Percentiles rank a stretch among this genome's conserved stretches.
Conservation (phyloP, 2,797 vertebrate genomes). For the Staurois parvus region DNA sequence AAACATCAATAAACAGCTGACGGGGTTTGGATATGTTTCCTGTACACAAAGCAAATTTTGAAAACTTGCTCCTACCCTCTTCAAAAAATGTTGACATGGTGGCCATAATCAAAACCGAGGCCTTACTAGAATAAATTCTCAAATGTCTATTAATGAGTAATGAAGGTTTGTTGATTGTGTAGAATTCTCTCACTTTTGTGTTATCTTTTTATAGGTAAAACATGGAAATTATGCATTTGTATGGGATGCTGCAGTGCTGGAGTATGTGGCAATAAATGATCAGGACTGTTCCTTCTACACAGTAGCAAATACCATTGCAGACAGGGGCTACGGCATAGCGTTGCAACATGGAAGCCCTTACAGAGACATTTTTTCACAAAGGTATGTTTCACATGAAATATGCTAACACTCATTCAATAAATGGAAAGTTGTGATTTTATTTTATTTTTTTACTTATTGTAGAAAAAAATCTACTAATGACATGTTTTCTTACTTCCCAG, state of each 20-base stretch:
- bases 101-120: no score
- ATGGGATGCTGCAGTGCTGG: constrained; percentile 95
- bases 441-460: constrained; percentile 4
- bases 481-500: not conserved
- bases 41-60: no score
- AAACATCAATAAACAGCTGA: no score
- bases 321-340: constrained; percentile 95
- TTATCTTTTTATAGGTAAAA: constrained; percentile 84
- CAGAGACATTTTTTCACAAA: constrained; percentile 96
- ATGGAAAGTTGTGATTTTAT: not conserved
- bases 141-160: no score
- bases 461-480: not conserved
- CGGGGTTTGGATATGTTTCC: no score
- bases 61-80: no score
- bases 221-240: constrained; percentile 94
- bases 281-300: constrained; percentile 97
- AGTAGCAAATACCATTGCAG: constrained; percentile 86
- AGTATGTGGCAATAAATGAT: constrained; percentile 95
- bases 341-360: constrained; percentile 98
- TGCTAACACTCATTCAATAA: not conserved
- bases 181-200: not conserved
- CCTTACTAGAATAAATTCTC: no score
- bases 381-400: constrained; percentile 76
- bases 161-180: not conserved
- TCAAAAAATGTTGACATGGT: no score